A percentile compares a stretch with the other conserved stretches of the same genome.
Conservation (phyloP, 1,140 invertebrate genomes). For the Teleogryllus occipitalis region DNA sequence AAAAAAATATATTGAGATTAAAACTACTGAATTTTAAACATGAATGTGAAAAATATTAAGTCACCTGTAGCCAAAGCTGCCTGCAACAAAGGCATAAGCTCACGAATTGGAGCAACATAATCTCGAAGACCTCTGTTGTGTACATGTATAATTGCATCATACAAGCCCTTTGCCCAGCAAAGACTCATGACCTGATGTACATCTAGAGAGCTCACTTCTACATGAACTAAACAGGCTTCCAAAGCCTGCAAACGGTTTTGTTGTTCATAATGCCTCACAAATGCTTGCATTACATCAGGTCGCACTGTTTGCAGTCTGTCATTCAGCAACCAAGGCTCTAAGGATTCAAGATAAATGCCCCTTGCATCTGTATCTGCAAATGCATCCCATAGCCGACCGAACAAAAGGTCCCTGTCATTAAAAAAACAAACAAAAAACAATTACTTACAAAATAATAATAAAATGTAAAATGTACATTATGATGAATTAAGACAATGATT, state of each 20-base stretch:
- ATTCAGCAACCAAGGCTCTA: slow-evolving; percentile 44
- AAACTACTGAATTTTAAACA: not conserved
- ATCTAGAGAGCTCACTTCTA: slow-evolving; percentile 78
- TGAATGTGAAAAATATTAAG: not conserved
- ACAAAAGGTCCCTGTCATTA: slow-evolving; percentile 39
- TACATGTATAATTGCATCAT: slow-evolving; percentile 82
- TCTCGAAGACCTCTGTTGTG: slow-evolving; percentile 79
- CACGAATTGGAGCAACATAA: slow-evolving; percentile 74
- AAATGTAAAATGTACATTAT: no score
- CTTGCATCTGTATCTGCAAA: slow-evolving; percentile 36
- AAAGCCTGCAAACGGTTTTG: slow-evolving; percentile 47
- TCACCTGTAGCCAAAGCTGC: slow-evolving; percentile 34
- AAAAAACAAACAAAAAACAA: slow-evolving; percentile 2
- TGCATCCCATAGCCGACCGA: slow-evolving; percentile 45
- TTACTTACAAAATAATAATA: no score
- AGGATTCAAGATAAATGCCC: slow-evolving; percentile 39
- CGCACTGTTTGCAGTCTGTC: slow-evolving; percentile 44
- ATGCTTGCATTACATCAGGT: slow-evolving; percentile 57
- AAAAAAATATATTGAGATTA: not conserved
- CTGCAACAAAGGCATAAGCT: slow-evolving; percentile 54
- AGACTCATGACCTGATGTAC: slow-evolving; percentile 79
- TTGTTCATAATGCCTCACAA: slow-evolving; percentile 51
- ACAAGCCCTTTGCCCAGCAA: slow-evolving; percentile 69
- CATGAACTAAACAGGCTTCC: slow-evolving; percentile 70
- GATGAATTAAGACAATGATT: no score